A percentile compares a stretch with the other conserved stretches of the same genome.
phyloP scores from a whole-genome alignment of 1,140 invertebrate species.

The Alviniconcha marisindica region DNA sequence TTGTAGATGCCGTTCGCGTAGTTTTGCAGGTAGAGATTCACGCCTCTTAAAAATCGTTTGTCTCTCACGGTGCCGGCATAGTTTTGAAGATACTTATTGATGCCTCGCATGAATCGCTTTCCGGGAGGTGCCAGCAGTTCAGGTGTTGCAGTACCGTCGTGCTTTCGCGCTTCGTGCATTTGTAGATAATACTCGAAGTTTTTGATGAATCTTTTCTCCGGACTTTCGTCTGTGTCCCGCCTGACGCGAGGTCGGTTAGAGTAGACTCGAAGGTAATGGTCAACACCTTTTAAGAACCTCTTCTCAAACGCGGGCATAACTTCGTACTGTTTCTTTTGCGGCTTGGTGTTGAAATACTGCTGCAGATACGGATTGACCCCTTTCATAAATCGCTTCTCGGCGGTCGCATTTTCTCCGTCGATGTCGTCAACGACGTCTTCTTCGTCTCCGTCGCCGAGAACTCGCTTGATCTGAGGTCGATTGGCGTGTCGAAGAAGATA shows the following conservation, averaged over 20 bases:
- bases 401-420: background rate
- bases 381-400: background rate
- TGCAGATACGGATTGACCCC: constrained; percentile 9
- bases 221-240: background rate
- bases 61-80: background rate
- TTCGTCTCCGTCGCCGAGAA: background rate
- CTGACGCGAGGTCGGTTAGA: background rate
- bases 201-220: constrained; percentile 21
- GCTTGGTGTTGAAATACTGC: background rate
- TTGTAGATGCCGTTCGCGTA: background rate
- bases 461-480: background rate
- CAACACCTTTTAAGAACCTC: constrained; percentile 8
- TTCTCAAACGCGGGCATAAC: background rate
- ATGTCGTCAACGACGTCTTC: background rate
- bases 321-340: background rate
- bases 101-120: background rate
- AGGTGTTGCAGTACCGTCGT: background rate
- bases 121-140: background rate
- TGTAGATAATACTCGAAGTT: constrained; percentile 7
- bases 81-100: background rate
- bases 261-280: constrained; percentile 14
- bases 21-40: background rate
- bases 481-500: background rate
- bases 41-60: constrained; percentile 2
- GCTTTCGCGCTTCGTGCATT: background rate